Evolutionary conservation across 2,888 invertebrate species (phyloP).

Genomic region (Acanthosepion lycidas): DNA sequence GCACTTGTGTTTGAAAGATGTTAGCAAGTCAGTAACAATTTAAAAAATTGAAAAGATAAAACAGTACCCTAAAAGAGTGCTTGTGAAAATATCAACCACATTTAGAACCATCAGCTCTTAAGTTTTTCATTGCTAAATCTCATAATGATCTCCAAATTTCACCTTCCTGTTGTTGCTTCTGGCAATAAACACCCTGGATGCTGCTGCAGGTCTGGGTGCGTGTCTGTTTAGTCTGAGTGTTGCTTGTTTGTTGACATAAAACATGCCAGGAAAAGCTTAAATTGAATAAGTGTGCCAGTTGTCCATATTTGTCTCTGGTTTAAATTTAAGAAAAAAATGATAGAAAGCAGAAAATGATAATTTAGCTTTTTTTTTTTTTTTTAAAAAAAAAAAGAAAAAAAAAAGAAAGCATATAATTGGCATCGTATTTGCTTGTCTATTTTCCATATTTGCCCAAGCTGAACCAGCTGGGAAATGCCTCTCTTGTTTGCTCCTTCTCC

Average conservation of each 20-base stretch:
- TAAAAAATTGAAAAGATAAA: background rate
- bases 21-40: background rate
- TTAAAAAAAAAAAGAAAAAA: too few species aligned
- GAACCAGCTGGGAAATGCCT: background rate
- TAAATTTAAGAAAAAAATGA: background rate
- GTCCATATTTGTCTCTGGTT: constrained; percentile 33
- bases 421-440: background rate
- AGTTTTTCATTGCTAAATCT: background rate
- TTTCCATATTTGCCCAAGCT: constrained; percentile 21
- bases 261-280: constrained; percentile 8
- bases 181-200: background rate
- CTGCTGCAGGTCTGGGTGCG: background rate
- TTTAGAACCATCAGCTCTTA: background rate
- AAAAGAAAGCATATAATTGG: background rate
- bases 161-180: background rate
- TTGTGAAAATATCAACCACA: background rate
- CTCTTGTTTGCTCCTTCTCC: background rate
- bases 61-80: background rate
- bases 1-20: background rate
- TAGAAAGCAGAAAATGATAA: background rate
- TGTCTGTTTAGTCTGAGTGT: background rate
- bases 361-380: background rate
- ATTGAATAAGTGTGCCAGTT: constrained; percentile 33
- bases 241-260: constrained; percentile 6
- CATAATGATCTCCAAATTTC: constrained; percentile 22